Base-by-base conservation (phyloP, 2,113 vertebrate genomes). In the Triplophysa siluroides region DNA sequence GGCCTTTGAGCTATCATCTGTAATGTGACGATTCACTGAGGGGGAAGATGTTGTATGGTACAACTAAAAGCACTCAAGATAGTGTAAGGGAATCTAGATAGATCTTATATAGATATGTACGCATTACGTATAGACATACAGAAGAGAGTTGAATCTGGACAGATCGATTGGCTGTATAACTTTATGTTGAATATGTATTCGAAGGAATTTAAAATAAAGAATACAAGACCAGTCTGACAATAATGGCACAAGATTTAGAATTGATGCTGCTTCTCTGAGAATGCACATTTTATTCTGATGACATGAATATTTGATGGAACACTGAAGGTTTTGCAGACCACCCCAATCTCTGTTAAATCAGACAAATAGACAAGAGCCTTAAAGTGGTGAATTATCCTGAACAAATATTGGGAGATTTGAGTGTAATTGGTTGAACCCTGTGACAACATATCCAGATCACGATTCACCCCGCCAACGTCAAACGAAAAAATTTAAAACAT, bases 1-100 rank as follows among this genome's bases (percentile, higher is more conserved):
- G 10, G 45, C 18, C 11, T 77, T 62, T 38, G 45, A 77, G 26
- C 38, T 77, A 77, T 77, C 52, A 77, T 77, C 62, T 65, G 75
- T 26, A 33, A 77, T 54, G 75, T 77, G 43, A 9, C 45, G 38
- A 52, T 62, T 41, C 38, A 47, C 26, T 38, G 75, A 66, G 8
- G 13, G 33, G 29, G 54, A n/a, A 24, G 11, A 38, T 54, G n/a
- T 33, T 50, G 6, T 33, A 45, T 29, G 58, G 21, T 63, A 63
- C 56, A 62, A 62, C 0, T 41, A 63, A 29, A 23, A 63, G 72
- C 41, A 75, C 41, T 76, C 62, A 29, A 65, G 24, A 54, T 63
- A 21, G 61, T 33, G 24, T 50, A 1, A n/a, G 10, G 19, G 8
- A 65, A 52, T 65, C 5, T 33, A 43, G 26, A 41, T 21, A n/a